These are phyloP conservation scores for Sialis lutaria DNA, from an alignment of 2,888 invertebrate genomes.

Conservation along the genomic window DNA sequence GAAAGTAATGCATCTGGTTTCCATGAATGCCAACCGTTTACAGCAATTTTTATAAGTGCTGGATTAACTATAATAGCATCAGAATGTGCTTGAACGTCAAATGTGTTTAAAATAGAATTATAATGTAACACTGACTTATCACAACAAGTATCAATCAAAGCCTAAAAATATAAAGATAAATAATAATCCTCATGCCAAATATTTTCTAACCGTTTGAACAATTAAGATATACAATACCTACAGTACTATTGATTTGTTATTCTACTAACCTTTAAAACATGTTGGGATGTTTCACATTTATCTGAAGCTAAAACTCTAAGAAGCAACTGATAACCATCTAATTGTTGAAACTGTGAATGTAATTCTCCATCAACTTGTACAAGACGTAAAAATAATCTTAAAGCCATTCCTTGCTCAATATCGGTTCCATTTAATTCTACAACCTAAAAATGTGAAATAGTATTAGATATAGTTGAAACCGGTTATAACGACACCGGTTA, in stretches of 20 bases:
- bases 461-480: not conserved
- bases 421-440: slow-evolving; percentile 43
- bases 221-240: too few relatives aligned
- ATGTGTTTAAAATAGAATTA: slow-evolving; percentile 20
- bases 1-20: slow-evolving; percentile 23
- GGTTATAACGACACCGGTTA: too few relatives aligned
- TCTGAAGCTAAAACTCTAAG: slow-evolving; percentile 43
- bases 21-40: slow-evolving; percentile 35
- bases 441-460: slow-evolving; percentile 25
- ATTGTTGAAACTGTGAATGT: slow-evolving; percentile 37
- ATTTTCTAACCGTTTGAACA: too few relatives aligned
- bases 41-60: slow-evolving; percentile 30
- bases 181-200: too few relatives aligned
- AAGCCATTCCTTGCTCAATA: slow-evolving; percentile 40
- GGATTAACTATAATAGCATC: slow-evolving; percentile 36
- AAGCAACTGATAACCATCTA: slow-evolving; percentile 36
- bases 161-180: slow-evolving; percentile 19
- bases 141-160: slow-evolving; percentile 48
- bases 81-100: slow-evolving; percentile 26
- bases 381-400: slow-evolving; percentile 38
- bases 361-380: slow-evolving; percentile 40
- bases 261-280: slow-evolving; percentile 35
- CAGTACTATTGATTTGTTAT: not conserved
- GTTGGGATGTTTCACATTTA: slow-evolving; percentile 35
- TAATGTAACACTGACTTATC: slow-evolving; percentile 33